Conservation (phyloP, 2,113 vertebrate species). For the Ceyx margarethae region DNA sequence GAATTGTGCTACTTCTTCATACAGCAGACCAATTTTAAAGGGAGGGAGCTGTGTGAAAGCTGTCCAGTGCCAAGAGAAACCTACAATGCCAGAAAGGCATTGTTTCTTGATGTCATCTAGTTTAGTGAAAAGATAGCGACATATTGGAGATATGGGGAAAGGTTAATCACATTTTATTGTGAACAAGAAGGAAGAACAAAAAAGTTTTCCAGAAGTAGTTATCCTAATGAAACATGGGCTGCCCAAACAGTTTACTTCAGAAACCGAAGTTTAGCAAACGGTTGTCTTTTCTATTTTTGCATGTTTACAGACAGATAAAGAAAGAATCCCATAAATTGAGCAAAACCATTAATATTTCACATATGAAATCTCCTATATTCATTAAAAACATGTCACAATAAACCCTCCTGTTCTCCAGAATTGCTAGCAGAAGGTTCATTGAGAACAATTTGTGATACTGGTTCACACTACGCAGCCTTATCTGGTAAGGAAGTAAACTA, state of each 20-base stretch:
- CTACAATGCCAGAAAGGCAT: neutral
- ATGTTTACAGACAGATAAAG: neutral
- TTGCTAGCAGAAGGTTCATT: neutral
- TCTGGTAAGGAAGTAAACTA: neutral
- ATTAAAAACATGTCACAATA: neutral
- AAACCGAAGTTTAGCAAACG: neutral
- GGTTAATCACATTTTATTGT: neutral
- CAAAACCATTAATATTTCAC: neutral
- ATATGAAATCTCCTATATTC: neutral
- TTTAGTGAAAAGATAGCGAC: neutral
- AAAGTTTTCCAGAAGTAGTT: neutral
- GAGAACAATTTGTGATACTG: neutral
- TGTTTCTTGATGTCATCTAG: neutral
- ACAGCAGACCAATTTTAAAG: neutral
- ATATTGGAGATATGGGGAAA: rapidly evolving
- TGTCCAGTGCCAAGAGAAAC: neutral
- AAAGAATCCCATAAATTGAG: neutral
- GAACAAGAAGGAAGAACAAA: neutral
- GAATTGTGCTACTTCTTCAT: neutral
- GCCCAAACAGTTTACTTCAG: neutral
- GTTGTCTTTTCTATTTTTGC: neutral
- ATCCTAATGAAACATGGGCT: neutral
- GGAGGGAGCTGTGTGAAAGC: neutral
- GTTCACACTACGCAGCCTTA: rapidly evolving
- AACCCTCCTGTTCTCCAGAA: neutral